Evolutionary conservation across 2,113 vertebrate species (phyloP).

Genomic region (Apus apus): DNA sequence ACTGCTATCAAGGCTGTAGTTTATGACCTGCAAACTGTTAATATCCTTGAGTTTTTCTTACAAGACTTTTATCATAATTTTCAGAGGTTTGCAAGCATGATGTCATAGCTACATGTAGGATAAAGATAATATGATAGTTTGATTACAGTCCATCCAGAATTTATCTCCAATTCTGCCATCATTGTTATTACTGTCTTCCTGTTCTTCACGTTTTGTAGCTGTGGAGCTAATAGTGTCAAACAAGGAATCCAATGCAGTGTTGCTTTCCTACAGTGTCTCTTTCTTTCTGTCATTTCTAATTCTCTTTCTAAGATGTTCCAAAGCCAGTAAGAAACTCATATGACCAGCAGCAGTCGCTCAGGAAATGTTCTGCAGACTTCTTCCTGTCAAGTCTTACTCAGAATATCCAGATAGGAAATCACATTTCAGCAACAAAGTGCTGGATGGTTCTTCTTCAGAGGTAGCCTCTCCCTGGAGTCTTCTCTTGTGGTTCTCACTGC

Average conservation of each 20-base stretch:
- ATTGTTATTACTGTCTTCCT: neutral
- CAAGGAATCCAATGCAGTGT: rapidly evolving
- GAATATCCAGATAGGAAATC: neutral
- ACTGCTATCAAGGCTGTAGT: neutral
- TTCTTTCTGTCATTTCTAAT: neutral
- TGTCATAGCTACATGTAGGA: neutral
- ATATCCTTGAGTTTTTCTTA: neutral
- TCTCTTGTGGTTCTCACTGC: neutral
- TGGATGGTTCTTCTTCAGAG: neutral
- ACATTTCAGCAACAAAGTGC: neutral
- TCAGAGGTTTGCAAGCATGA: neutral
- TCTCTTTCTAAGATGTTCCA: neutral
- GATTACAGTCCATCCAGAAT: neutral
- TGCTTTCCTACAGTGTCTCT: neutral
- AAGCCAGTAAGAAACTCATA: neutral
- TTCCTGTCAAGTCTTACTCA: neutral
- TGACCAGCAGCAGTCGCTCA: neutral
- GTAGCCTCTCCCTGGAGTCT: neutral
- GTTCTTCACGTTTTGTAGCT: neutral
- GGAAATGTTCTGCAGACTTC: neutral
- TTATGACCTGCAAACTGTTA: neutral
- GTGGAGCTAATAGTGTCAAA: neutral
- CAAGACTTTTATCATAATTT: neutral
- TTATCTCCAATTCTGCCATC: neutral
- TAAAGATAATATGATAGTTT: neutral